Percentiles rank a stretch among this genome's conserved stretches.
phyloP scores from a whole-genome alignment of 1,140 invertebrate genomes.

The Pseudomyrmex pallidus region DNA sequence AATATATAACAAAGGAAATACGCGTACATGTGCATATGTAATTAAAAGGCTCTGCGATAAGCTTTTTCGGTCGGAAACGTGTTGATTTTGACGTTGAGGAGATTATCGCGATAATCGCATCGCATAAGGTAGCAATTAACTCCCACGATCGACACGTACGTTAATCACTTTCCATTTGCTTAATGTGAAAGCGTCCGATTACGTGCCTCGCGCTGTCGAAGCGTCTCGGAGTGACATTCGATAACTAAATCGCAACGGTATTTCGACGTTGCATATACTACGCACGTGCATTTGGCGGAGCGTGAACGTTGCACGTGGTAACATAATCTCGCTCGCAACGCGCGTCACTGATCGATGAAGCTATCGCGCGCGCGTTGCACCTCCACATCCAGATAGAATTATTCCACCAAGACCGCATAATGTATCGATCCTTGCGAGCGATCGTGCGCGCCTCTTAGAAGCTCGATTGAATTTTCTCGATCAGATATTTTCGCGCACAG shows the following conservation, averaged over 20 bases:
- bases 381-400: constrained; percentile 22
- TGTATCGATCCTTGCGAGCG: constrained; percentile 20
- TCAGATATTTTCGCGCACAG: background rate
- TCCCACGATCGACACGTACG: background rate
- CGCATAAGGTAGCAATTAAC: background rate
- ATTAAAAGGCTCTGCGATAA: no score
- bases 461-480: constrained; percentile 4
- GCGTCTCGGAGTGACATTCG: constrained; percentile 5
- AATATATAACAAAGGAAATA: no score
- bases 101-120: constrained; percentile 2
- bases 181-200: constrained; percentile 10
- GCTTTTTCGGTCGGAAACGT: background rate
- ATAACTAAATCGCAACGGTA: constrained; percentile 38
- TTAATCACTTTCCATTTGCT: constrained; percentile 20
- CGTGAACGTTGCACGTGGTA: constrained; percentile 6
- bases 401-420: constrained; percentile 9
- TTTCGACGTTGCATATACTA: background rate
- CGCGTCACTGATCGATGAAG: constrained; percentile 35
- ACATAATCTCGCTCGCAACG: background rate
- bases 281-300: constrained; percentile 31
- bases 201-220: background rate
- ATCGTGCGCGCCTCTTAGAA: constrained; percentile 1
- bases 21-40: no score
- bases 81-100: background rate
- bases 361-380: constrained; percentile 6